phyloP scores from a whole-genome alignment of 2,113 vertebrate genomes.

The Zosterops japonicus region DNA sequence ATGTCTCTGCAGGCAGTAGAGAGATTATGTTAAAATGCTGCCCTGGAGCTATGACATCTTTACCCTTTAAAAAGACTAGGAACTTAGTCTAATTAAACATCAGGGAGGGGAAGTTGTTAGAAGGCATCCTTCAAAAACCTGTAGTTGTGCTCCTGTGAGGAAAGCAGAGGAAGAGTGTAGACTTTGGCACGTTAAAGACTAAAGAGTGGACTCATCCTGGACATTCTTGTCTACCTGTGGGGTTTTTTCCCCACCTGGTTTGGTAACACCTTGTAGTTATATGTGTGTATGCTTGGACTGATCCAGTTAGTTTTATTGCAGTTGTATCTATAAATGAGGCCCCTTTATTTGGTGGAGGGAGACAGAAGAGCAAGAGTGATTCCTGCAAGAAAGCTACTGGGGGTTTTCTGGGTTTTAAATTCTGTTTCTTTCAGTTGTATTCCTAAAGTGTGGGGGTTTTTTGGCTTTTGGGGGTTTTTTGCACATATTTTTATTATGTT shows the following conservation, averaged over 20 bases:
- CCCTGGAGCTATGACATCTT: not conserved
- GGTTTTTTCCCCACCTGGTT: not conserved
- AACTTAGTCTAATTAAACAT: not conserved
- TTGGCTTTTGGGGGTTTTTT: not conserved
- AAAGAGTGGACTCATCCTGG: not conserved
- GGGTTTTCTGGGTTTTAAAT: accelerated
- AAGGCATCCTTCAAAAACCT: not conserved
- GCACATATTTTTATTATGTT: not conserved
- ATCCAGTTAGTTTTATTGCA: not conserved
- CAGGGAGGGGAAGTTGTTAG: not conserved
- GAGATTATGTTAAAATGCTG: not conserved
- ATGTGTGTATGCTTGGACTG: not conserved
- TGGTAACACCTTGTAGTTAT: not conserved
- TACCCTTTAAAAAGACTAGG: not conserved
- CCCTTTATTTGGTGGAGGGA: not conserved
- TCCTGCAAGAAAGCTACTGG: not conserved
- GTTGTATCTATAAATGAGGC: not conserved
- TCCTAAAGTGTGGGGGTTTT: not conserved
- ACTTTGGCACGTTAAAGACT: not conserved
- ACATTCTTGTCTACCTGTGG: not conserved
- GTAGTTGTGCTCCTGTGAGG: not conserved
- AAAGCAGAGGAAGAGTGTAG: not conserved
- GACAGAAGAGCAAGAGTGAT: not conserved
- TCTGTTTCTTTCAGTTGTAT: not conserved
- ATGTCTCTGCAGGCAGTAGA: not conserved